A percentile compares a stretch with the other conserved stretches of the same genome.
Conservation (phyloP, 2,113 vertebrate genomes). For the Actenoides lindsayi region DNA sequence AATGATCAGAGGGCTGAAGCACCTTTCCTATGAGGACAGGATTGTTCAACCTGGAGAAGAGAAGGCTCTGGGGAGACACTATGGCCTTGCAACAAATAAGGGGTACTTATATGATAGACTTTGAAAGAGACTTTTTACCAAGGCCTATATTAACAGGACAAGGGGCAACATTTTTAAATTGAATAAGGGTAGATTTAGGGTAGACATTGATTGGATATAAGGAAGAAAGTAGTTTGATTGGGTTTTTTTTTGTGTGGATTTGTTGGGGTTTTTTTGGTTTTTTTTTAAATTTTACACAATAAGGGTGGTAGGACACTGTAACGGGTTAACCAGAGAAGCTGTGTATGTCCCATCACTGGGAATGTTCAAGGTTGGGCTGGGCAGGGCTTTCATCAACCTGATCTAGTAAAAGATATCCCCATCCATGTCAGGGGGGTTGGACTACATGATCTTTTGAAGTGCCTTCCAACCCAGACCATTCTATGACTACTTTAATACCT, state of each 20-base stretch:
- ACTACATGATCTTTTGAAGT: not conserved
- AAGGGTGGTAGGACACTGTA: not conserved
- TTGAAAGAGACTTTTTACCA: not conserved
- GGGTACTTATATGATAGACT: not conserved
- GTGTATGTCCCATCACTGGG: not conserved
- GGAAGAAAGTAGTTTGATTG: not conserved
- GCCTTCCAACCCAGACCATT: not conserved
- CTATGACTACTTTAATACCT: not conserved
- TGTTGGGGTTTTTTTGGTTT: too few species aligned
- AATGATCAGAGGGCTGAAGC: not conserved
- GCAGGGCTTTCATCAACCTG: not conserved
- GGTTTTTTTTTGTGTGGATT: not conserved
- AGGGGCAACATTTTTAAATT: not conserved
- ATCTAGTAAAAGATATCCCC: not conserved
- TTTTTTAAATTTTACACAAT: not conserved
- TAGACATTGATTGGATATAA: not conserved
- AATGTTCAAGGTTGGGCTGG: accelerated
- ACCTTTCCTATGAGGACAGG: accelerated
- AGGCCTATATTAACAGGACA: not conserved
- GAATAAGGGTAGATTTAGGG: not conserved
- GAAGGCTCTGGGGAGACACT: not conserved
- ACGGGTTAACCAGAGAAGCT: not conserved
- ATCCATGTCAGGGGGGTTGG: accelerated
- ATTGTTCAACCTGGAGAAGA: not conserved
- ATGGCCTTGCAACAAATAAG: too few species aligned